Percentiles rank a stretch among this genome's conserved stretches.
phyloP scores from a whole-genome alignment of 2,797 vertebrate species.

The Onychomys torridus region DNA sequence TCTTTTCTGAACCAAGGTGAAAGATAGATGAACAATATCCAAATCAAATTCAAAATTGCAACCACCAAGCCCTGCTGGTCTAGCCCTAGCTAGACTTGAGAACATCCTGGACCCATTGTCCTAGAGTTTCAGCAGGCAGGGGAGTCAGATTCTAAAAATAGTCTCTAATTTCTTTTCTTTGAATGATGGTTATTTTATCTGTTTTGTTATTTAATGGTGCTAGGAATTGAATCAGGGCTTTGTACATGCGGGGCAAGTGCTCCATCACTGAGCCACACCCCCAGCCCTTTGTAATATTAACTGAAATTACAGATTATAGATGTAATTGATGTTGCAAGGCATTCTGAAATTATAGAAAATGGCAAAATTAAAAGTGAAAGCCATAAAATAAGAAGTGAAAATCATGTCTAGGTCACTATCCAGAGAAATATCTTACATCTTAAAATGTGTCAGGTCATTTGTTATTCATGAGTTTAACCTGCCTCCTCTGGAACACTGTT shows the following conservation, averaged over 20 bases:
- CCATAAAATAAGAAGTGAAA: slow-evolving; percentile 3
- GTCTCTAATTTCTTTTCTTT: slow-evolving; percentile 8
- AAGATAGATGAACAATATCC: not conserved
- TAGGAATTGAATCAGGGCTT: not conserved
- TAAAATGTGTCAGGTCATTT: not conserved
- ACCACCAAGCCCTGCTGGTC: not conserved
- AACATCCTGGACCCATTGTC: too few relatives aligned
- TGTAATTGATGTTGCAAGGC: not conserved
- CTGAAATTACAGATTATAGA: not conserved
- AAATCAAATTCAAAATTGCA: not conserved
- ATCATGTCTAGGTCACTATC: not conserved
- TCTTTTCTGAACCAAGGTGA: slow-evolving; percentile 36
- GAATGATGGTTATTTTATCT: not conserved
- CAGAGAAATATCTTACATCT: slow-evolving; percentile 25
- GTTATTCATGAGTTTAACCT: not conserved
- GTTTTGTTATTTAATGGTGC: not conserved
- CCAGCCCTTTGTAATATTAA: not conserved
- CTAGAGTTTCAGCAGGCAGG: not conserved
- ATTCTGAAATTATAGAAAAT: slow-evolving; percentile 37
- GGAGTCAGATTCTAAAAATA: slow-evolving; percentile 18
- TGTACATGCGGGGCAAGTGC: not conserved
- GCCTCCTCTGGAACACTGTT: not conserved
- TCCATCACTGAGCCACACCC: not conserved
- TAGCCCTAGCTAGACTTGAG: not conserved
- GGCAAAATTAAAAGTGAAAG: not conserved